Base-by-base conservation (phyloP, 23 tunicate species). In the Phallusia fumigata region DNA sequence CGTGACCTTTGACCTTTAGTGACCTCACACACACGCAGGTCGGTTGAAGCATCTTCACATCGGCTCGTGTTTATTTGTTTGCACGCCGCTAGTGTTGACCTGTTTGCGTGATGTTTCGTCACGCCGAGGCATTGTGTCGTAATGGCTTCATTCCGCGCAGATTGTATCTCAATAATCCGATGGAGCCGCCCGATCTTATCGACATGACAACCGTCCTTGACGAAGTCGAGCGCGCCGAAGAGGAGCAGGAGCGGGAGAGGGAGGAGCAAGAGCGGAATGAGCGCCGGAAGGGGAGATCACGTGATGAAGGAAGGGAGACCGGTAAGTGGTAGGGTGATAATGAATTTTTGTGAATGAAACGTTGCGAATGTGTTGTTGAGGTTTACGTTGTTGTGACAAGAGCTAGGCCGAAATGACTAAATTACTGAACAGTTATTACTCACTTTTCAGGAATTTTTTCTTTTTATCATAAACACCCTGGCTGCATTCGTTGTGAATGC, bases 181-280 rank as follows among this genome's bases (percentile, higher is more conserved):
- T 94, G 98, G 95, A 94, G 30, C 98, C 98, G 32, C 95, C 94
- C 22, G 98, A 94, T 65, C 90, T 94, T 18, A 86, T 94, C 75
- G 93, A 89, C 80, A 78, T 88, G 87, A 50, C 58, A 18, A 65
- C 69, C 69, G 69, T 58, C 69, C 69, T 58, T 24, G 69, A 58
- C 26, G 28, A 58, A 22, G 26, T 24, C 28, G 69, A 58, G 16
- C 69, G 28, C 69, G 69, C 28, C 26, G 28, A 58, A 16, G 28
- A 24, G 28, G 28, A 13, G 58, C 18, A 51, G 15, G 58, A 51
- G 58, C 58, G 18, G 18, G 58, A 58, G 69, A 24, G 28, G 69
- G 26, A 22, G 69, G 69, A 58, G 69, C 28, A 58, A 24, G 28
- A 24, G 28, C 69, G 16, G 69, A 10, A 40, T 5, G 47, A 40